These are phyloP conservation scores for Cremastinae sp. DNA, from an alignment of 2,888 invertebrate genomes.

Conservation along the genomic window DNA sequence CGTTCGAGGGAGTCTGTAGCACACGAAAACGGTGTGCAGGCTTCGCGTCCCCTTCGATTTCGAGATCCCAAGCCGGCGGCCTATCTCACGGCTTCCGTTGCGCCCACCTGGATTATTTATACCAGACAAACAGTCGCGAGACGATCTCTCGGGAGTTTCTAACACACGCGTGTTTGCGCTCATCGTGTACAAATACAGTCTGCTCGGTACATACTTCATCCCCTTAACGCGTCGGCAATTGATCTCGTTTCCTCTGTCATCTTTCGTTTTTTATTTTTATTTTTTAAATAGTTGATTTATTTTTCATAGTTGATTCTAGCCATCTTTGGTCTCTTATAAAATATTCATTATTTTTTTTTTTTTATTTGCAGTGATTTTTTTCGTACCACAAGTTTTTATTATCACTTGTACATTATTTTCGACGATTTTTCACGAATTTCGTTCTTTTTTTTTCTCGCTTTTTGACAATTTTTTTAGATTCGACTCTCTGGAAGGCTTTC, in stretches of 20 bases:
- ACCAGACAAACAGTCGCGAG: conserved; percentile 57
- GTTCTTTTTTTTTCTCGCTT: conserved; percentile 23
- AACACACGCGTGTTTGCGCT: conserved; percentile 10
- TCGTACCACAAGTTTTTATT: too few species aligned
- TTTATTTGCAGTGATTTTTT: too few species aligned
- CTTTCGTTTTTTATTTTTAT: conserved; percentile 11
- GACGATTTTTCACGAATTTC: too few species aligned
- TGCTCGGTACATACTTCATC: conserved; percentile 19
- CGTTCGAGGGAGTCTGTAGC: conserved; percentile 38
- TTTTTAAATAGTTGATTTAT: too few species aligned
- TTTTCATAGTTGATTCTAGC: too few species aligned
- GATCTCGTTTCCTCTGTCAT: background rate
- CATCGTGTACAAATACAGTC: background rate
- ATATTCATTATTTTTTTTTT: too few species aligned
- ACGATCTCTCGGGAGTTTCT: conserved; percentile 52
- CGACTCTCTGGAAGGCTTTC: conserved; percentile 23
- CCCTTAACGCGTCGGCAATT: conserved; percentile 31
- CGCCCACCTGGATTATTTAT: conserved; percentile 58
- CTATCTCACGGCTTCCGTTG: conserved; percentile 38
- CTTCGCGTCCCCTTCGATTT: conserved; percentile 12
- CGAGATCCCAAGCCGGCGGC: background rate
- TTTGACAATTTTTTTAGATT: too few species aligned
- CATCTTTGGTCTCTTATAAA: too few species aligned
- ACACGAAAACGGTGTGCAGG: conserved; percentile 17
- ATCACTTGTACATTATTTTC: too few species aligned